These are phyloP conservation scores for Andrena bucephala DNA, from an alignment of 2,888 invertebrate species.

Conservation along the genomic window DNA sequence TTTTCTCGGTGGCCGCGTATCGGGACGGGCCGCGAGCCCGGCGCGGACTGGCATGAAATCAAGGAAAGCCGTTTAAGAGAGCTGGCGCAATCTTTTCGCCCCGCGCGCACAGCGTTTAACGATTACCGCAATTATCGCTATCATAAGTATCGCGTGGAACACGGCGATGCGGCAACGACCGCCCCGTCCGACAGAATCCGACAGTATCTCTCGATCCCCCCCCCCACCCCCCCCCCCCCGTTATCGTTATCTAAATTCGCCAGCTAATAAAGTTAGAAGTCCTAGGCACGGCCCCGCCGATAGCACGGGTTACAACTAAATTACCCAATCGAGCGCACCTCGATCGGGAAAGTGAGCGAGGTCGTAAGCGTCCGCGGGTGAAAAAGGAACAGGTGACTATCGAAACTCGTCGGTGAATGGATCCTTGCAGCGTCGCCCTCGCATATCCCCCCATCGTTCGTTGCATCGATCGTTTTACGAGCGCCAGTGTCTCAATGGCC, in stretches of 20 bases:
- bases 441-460: not conserved
- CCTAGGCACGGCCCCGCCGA: not conserved
- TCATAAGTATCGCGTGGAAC: slow-evolving; percentile 26
- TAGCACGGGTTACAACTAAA: slow-evolving; percentile 40
- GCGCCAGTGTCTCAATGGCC: not conserved
- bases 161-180: not conserved
- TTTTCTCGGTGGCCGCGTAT: slow-evolving; percentile 50
- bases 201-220: not conserved
- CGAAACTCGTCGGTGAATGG: slow-evolving; percentile 10
- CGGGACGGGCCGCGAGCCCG: slow-evolving; percentile 1
- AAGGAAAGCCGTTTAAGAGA: slow-evolving; percentile 40
- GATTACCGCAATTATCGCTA: slow-evolving; percentile 56
- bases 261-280: slow-evolving; percentile 45
- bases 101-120: slow-evolving; percentile 43
- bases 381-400: not conserved
- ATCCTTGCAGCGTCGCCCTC: not conserved
- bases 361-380: not conserved
- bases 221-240: not conserved
- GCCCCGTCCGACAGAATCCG: not conserved
- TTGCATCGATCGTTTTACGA: slow-evolving; percentile 19
- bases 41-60: slow-evolving; percentile 34
- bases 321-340: slow-evolving; percentile 11
- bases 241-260: slow-evolving; percentile 51
- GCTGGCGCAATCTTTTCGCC: slow-evolving; percentile 27
- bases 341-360: not conserved